A percentile compares a stretch with the other conserved stretches of the same genome.
Evolutionary conservation across 2,888 invertebrate species (phyloP).

Genomic region (Callosobruchus maculatus): DNA sequence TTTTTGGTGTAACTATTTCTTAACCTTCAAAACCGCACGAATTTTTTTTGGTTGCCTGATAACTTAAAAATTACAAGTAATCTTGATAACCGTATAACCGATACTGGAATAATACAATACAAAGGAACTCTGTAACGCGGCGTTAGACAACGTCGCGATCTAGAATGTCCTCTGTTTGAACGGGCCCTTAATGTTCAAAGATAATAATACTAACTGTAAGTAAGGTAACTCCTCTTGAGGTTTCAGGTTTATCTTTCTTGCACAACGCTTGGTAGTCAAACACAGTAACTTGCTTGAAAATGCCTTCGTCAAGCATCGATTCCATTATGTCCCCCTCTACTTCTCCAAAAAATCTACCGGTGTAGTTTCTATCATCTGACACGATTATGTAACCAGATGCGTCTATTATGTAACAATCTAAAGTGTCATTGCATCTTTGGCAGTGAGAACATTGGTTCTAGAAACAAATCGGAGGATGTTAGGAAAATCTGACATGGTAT

Average conservation of each 20-base stretch:
- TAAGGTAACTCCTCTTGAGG: conserved; percentile 32
- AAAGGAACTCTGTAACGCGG: too few relatives aligned
- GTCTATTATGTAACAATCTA: conserved; percentile 86
- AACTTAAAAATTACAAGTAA: too few relatives aligned
- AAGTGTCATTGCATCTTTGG: conserved; percentile 56
- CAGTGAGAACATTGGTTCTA: conserved; percentile 52
- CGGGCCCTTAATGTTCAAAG: too few relatives aligned
- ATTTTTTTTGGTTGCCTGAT: too few relatives aligned
- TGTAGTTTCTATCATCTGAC: conserved; percentile 59
- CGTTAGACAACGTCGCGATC: too few relatives aligned
- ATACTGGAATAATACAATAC: too few relatives aligned
- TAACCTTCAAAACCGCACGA: too few relatives aligned
- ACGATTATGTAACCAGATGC: conserved; percentile 86
- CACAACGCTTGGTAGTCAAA: conserved; percentile 87
- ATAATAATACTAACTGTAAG: conserved; percentile 37
- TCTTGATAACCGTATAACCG: too few relatives aligned
- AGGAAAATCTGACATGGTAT: neutral
- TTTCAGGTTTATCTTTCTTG: conserved; percentile 41
- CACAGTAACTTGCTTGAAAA: conserved; percentile 72
- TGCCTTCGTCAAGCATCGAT: conserved; percentile 65
- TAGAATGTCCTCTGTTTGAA: too few relatives aligned
- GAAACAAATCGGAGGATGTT: conserved; percentile 16
- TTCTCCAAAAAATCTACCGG: conserved; percentile 84
- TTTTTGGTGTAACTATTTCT: too few relatives aligned
- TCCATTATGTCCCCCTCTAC: conserved; percentile 74